These are phyloP conservation scores for Chiloscyllium plagiosum DNA, from an alignment of 2,113 vertebrate genomes.

Conservation along the genomic window DNA sequence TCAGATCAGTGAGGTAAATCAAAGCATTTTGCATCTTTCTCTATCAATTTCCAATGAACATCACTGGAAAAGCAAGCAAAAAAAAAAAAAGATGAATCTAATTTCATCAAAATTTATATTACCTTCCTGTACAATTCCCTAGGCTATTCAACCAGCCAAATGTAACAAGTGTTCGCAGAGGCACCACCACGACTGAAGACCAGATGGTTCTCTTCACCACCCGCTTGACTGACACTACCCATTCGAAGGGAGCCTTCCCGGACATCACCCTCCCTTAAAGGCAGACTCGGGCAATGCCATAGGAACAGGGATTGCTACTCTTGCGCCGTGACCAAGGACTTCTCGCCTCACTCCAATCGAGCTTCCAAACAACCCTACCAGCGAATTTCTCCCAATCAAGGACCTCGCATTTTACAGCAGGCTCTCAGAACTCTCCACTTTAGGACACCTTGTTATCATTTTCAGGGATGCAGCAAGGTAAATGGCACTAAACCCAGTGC, in stretches of 20 bases:
- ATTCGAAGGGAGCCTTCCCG: conserved; percentile 75
- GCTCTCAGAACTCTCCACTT: conserved; percentile 70
- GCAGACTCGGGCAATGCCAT: conserved; percentile 68
- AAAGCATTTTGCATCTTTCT: conserved; percentile 42
- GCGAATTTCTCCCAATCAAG: conserved; percentile 61
- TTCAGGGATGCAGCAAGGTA: conserved; percentile 57
- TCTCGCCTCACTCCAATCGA: conserved; percentile 71
- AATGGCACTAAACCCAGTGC: conserved; percentile 37
- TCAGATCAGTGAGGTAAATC: conserved; percentile 59
- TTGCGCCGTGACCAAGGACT: conserved; percentile 81
- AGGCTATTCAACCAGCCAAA: conserved; percentile 73
- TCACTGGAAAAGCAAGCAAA: conserved; percentile 43
- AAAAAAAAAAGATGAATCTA: conserved; percentile 2
- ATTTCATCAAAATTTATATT: conserved; percentile 59
- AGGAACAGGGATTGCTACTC: conserved; percentile 87
- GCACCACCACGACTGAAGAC: conserved; percentile 69
- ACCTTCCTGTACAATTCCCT: conserved; percentile 76
- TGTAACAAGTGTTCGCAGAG: conserved; percentile 65
- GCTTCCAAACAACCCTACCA: conserved; percentile 68
- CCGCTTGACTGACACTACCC: conserved; percentile 74
- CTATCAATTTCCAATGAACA: conserved; percentile 41
- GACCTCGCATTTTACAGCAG: conserved; percentile 73
- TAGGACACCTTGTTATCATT: conserved; percentile 73
- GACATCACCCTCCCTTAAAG: conserved; percentile 74
- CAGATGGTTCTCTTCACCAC: conserved; percentile 80